Conservation (phyloP, 2,888 invertebrate genomes). For the Eretmocerus hayati region DNA sequence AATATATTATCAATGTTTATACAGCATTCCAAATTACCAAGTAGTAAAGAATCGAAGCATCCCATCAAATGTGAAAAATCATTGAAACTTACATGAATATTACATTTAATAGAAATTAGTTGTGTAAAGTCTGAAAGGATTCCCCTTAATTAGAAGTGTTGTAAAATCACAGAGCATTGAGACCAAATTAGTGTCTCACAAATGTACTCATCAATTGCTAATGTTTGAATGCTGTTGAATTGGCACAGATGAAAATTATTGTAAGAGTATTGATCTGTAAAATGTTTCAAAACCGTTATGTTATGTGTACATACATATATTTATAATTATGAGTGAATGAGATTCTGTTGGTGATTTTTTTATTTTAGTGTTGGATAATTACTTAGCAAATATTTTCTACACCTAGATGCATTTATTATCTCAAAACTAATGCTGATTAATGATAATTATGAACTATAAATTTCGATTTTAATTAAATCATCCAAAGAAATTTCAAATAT, state of each 20-base stretch:
- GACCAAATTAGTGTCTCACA: no score
- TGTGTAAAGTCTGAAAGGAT: no score
- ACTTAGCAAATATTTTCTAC: constrained; percentile 16
- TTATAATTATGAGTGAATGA: constrained; percentile 11
- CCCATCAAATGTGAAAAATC: no score
- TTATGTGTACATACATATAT: constrained; percentile 22
- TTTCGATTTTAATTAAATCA: constrained; percentile 22
- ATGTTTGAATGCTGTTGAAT: no score
- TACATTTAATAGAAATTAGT: no score
- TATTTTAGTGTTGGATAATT: constrained; percentile 7
- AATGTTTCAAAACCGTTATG: constrained; percentile 16
- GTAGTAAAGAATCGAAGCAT: no score
- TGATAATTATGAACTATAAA: constrained; percentile 10
- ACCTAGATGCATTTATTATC: constrained; percentile 15
- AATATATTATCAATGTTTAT: no score
- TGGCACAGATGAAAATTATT: constrained; percentile 2
- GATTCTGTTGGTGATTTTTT: constrained; percentile 19
- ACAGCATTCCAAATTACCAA: no score
- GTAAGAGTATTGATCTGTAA: constrained; percentile 13
- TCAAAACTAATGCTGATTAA: constrained; percentile 13
- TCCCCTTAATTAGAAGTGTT: no score
- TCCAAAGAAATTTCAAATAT: constrained; percentile 16
- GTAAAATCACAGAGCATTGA: no score
- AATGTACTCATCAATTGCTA: no score
- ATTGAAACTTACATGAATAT: no score